These are phyloP conservation scores for Sciurus vulgaris DNA, from an alignment of 2,797 vertebrate species.

Conservation along the genomic window DNA sequence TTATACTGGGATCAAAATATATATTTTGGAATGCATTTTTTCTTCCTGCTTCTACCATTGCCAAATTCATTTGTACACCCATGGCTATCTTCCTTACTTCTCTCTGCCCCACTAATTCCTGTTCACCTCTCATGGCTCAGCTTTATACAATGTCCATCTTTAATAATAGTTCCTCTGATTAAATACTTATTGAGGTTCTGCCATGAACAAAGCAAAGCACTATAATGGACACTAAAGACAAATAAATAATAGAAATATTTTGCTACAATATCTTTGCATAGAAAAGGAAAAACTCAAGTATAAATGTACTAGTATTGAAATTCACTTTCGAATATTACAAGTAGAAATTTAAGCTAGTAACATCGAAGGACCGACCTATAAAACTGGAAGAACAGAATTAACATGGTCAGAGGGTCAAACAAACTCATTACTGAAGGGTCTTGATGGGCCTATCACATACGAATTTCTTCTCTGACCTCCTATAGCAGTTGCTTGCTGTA, in stretches of 20 bases:
- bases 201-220: not conserved
- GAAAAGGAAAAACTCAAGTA: constrained; percentile 29
- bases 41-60: constrained; percentile 31
- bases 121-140: not conserved
- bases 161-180: not conserved
- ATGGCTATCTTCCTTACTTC: not conserved
- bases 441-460: not conserved
- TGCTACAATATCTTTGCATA: not conserved
- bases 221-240: not conserved
- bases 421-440: not conserved
- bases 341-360: constrained; percentile 42
- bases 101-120: not conserved
- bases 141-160: not conserved
- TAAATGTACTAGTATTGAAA: not conserved
- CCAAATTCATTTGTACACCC: not conserved
- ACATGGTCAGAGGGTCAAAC: not conserved
- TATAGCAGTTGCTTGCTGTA: not conserved
- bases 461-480: not conserved
- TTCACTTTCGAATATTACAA: constrained; percentile 36
- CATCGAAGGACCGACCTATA: not conserved
- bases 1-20: not conserved
- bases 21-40: not conserved
- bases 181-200: not conserved
- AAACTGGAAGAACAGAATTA: not conserved
- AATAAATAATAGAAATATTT: constrained; percentile 7